Evolutionary conservation across 2,797 vertebrate genomes (phyloP).

Genomic region (Numenius phaeopus): DNA sequence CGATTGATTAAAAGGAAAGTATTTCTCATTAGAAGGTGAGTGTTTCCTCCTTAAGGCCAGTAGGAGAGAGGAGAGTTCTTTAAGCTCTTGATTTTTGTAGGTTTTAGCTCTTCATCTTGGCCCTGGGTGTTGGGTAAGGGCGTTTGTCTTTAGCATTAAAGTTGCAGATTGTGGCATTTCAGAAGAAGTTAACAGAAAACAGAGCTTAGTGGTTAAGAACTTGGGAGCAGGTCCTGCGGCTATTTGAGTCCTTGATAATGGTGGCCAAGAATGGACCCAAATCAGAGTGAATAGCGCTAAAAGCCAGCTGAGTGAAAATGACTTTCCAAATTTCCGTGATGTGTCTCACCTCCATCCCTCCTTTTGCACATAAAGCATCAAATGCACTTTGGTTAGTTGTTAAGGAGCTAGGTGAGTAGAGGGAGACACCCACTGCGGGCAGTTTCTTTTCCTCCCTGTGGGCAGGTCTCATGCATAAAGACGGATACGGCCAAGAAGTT

Average conservation of each 20-base stretch:
- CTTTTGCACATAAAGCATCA: not conserved
- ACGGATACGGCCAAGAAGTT: not conserved
- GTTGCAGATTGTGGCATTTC: not conserved
- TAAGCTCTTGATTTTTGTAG: not conserved
- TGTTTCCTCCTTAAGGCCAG: not conserved
- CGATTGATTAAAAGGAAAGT: not conserved
- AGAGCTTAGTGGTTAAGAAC: not conserved
- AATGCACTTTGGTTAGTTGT: not conserved
- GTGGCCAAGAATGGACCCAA: not conserved
- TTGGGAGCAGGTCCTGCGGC: not conserved
- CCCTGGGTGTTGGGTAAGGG: not conserved
- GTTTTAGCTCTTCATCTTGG: not conserved
- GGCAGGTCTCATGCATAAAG: not conserved
- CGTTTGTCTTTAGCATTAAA: not conserved
- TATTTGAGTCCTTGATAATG: not conserved
- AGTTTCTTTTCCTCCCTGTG: not conserved
- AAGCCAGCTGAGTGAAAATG: not conserved
- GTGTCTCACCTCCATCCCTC: not conserved
- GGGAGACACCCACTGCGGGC: fast-evolving
- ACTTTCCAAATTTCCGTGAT: not conserved
- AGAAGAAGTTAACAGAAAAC: not conserved
- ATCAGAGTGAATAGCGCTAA: not conserved
- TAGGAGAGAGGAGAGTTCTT: not conserved
- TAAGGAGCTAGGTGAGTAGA: not conserved
- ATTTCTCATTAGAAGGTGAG: not conserved